A percentile compares a stretch with the other conserved stretches of the same genome.
These are phyloP conservation scores for Yponomeuta cagnagella DNA, from an alignment of 2,888 invertebrate species.

Conservation along the genomic window DNA sequence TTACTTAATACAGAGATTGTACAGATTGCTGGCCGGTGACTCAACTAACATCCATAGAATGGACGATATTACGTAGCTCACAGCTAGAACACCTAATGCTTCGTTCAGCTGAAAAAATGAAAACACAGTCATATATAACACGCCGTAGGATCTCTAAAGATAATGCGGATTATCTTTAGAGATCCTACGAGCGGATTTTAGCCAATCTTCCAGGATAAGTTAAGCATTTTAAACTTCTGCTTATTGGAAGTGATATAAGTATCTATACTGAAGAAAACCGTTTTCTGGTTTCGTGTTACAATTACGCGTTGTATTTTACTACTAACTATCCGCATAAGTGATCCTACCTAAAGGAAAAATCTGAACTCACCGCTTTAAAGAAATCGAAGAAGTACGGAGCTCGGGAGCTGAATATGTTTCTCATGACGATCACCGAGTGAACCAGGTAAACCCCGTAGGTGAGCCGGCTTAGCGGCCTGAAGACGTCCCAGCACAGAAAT, in stretches of 20 bases:
- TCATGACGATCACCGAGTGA: not conserved
- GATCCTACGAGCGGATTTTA: too few relatives aligned
- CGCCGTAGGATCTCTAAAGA: too few relatives aligned
- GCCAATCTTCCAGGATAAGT: too few relatives aligned
- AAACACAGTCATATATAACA: not conserved
- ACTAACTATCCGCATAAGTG: too few relatives aligned
- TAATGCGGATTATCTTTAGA: too few relatives aligned
- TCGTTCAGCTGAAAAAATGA: not conserved
- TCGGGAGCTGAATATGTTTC: not conserved
- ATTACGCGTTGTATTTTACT: too few relatives aligned
- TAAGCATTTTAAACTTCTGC: too few relatives aligned
- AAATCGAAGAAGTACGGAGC: not conserved
- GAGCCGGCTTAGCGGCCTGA: conserved; percentile 9
- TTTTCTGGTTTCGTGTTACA: too few relatives aligned
- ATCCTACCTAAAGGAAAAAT: too few relatives aligned
- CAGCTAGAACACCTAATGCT: not conserved
- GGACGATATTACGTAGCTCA: not conserved
- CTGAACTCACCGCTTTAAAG: not conserved
- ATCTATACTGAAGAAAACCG: too few relatives aligned
- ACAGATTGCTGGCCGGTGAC: not conserved
- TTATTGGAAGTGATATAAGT: too few relatives aligned
- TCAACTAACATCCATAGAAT: not conserved
- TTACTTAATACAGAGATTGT: not conserved
- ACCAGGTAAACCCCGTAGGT: conserved; percentile 8
- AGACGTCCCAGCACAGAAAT: not conserved